Evolutionary conservation across 2,113 vertebrate genomes (phyloP).

Genomic region (Deroptyus accipitrinus): DNA sequence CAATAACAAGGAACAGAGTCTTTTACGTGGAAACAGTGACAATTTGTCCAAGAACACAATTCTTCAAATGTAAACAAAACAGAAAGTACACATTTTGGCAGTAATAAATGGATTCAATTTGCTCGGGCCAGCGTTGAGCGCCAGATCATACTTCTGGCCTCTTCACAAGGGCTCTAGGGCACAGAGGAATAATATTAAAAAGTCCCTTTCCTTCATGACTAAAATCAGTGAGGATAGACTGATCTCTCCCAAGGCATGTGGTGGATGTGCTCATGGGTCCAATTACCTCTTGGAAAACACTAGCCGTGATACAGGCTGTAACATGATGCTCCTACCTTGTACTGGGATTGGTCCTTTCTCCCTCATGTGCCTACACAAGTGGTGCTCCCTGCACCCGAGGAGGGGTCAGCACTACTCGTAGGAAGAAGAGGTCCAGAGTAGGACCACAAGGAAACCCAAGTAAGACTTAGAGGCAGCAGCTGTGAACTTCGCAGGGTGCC

Average conservation of each 20-base stretch:
- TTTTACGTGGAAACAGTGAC: conserved; percentile 12
- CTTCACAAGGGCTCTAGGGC: neutral
- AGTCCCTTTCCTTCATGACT: neutral
- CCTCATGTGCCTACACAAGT: accelerated
- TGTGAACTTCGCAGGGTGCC: neutral
- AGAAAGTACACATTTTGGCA: neutral
- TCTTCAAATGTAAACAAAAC: conserved; percentile 5
- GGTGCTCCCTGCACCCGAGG: neutral
- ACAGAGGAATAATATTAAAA: neutral
- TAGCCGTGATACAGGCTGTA: neutral
- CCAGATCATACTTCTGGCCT: neutral
- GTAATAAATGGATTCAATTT: conserved; percentile 3
- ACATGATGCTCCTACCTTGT: neutral
- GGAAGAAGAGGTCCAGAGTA: neutral
- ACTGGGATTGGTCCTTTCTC: neutral
- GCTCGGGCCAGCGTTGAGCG: neutral
- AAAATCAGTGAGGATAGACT: neutral
- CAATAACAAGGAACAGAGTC: conserved; percentile 10
- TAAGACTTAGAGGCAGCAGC: neutral
- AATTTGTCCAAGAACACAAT: neutral
- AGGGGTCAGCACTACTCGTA: neutral
- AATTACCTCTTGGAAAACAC: neutral
- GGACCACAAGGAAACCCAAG: neutral
- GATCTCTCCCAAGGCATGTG: neutral
- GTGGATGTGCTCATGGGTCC: neutral